Conservation (phyloP, 2,888 invertebrate species). For the Acanthopleura granulata region DNA sequence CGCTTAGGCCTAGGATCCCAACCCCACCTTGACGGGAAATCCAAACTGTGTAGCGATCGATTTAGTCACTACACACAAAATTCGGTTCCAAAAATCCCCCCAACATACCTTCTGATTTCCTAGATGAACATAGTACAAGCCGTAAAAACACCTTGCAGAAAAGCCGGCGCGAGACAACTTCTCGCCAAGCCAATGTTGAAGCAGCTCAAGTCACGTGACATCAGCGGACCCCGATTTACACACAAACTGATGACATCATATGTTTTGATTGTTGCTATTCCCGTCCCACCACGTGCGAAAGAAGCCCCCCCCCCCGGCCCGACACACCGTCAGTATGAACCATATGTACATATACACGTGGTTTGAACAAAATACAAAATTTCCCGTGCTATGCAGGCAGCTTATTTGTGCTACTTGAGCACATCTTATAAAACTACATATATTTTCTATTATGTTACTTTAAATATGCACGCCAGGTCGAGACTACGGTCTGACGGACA, state of each 20-base stretch:
- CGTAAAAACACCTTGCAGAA: not conserved
- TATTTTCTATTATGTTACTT: no score
- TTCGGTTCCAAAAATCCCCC: not conserved
- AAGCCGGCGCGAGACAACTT: slow-evolving; percentile 7
- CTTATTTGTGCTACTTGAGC: no score
- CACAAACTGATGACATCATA: not conserved
- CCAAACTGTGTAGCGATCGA: not conserved
- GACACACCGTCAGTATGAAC: no score
- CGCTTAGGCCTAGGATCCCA: not conserved
- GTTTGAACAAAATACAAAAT: no score
- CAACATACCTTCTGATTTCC: not conserved
- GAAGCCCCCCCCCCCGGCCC: no score
- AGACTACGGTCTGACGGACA: no score
- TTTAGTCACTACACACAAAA: not conserved
- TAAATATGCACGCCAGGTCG: no score
- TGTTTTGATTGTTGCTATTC: no score
- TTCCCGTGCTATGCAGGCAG: no score
- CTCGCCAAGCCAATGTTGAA: not conserved
- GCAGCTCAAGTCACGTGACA: not conserved
- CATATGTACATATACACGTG: no score
- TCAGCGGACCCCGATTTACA: not conserved
- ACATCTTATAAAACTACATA: no score
- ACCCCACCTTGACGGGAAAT: not conserved
- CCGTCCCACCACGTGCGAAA: no score
- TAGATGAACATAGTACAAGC: not conserved